Base-by-base conservation (phyloP, 1,140 invertebrate species). In the Monochamus saltuarius region DNA sequence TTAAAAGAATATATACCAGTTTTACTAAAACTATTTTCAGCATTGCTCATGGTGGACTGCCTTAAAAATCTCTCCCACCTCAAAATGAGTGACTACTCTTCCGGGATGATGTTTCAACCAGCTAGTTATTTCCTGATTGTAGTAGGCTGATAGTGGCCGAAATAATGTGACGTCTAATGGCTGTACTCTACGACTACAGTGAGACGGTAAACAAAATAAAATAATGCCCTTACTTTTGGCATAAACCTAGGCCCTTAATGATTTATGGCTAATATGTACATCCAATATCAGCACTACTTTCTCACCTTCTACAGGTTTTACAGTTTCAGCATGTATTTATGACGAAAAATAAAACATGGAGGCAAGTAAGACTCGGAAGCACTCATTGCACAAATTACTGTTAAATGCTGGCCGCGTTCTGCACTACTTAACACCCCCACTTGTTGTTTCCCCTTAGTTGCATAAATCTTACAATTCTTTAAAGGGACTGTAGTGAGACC, bases 131-230 rank as follows among this genome's bases (percentile, higher is more conserved):
- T 66, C 70, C 55, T 66, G 36, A 45, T 59, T 56, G 45, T 72
- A 75, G 35, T 47, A 69, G 14, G 50, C 71, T 35, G 68, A 70
- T 17, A 77, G 45, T 42, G 73, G 70, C 7, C 59, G 58, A 59
- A 76, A 77, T 39, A 77, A 64, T 49, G 59, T 59, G 39, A 77
- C 73, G 68, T 78, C 75, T 19, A 79, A 61, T 17, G 77, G 75
- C 56, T 79, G 75, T 13, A 69, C 55, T 0, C 67, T 55, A 60
- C 65, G 65, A 17, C 58, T 67, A 37, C 62, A 69, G 38, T 67
- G 67, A 4, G 58, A 13, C 3, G 61, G 61, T 38, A 68, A 51
- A 38, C 54, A 66, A 9, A 66, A 35, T 10, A 64, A 9, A 16
- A 67, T 45, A n/a, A 62, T 52, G 10, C 50, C 42, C 36, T 61